Base-by-base conservation (phyloP, 2,888 invertebrate genomes). In the Eupithecia tripunctaria region DNA sequence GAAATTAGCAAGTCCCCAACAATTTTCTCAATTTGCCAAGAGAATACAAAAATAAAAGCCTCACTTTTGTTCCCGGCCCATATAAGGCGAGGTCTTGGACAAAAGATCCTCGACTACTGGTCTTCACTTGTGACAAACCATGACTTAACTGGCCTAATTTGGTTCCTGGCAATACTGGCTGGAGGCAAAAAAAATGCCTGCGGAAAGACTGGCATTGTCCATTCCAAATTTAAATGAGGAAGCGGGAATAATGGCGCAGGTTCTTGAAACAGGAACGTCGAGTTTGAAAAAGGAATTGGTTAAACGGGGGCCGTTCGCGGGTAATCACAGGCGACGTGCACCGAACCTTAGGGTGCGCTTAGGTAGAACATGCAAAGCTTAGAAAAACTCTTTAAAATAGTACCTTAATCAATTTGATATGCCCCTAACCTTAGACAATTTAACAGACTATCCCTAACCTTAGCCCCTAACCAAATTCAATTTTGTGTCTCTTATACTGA, bases 261-360 rank as follows among this genome's bases (percentile, higher is more conserved):
- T 90, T 93, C 84, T 90, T 85, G 83, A 91, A 93, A 92, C 92
- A 92, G 91, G 92, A 92, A 91, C 91, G 91, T 88, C 88, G 83
- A 89, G 90, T 91, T 93, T 93, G 87, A 89, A 92, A 93, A 92
- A 88, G 91, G 92, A 91, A 89, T 91, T 89, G 86, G 84, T 92
- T 93, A 92, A 92, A 92, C 92, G 89, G 93, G 86, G 90, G 90
- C 93, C 92, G 91, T 93, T 93, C 84, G 90, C 92, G 87, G 88
- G 93, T 94, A 94, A 94, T 94, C 94, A 93, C 93, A 86, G 89
- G 87, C 87, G 90, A 92, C 90, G 88, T 83, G 88, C 85, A 88
- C 83, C 79, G 85, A 86, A 81, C 77, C 75, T 88, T 80, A 88
- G 81, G 89, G 75, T 69, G 75, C 47, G 81, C 79, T 72, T 81